These are phyloP conservation scores for Heliconius charithonia DNA, from an alignment of 2,888 invertebrate genomes.

Conservation along the genomic window DNA sequence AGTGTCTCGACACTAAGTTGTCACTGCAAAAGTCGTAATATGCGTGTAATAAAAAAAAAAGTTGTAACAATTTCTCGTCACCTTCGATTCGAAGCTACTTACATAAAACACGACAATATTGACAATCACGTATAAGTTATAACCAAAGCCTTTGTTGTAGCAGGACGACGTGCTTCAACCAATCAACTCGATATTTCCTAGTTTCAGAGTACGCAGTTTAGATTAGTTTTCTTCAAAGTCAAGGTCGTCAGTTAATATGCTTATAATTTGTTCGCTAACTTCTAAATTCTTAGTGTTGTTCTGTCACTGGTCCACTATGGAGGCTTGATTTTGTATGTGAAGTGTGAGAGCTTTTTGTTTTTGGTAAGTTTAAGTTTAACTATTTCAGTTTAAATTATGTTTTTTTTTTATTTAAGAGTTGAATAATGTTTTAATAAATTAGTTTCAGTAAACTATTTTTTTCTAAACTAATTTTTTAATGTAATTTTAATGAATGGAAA, in stretches of 20 bases:
- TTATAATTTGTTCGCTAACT: conserved; percentile 41
- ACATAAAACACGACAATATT: background rate
- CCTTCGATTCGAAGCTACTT: background rate
- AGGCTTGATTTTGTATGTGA: conserved; percentile 10
- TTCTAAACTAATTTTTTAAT: too few species aligned
- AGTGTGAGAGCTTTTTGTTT: background rate
- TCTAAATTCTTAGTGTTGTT: conserved; percentile 34
- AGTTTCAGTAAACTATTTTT: too few species aligned
- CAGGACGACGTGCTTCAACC: conserved; percentile 24
- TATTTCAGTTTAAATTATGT: background rate
- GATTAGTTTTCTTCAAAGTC: conserved; percentile 45
- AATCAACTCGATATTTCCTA: conserved; percentile 32
- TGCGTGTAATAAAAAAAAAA: too few species aligned
- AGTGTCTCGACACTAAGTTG: too few species aligned
- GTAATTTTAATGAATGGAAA: too few species aligned
- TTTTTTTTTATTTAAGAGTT: too few species aligned
- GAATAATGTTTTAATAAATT: too few species aligned
- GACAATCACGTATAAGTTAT: background rate
- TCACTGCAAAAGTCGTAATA: too few species aligned
- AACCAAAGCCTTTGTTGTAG: conserved; percentile 8
- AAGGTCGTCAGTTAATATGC: conserved; percentile 37
- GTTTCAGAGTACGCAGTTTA: conserved; percentile 25
- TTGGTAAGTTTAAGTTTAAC: background rate
- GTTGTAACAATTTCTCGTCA: background rate
- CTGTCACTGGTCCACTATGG: conserved; percentile 16